Percentiles rank a stretch among this genome's conserved stretches.
Evolutionary conservation across 2,888 invertebrate species (phyloP).

Genomic region (Petrolisthes manimaculis): DNA sequence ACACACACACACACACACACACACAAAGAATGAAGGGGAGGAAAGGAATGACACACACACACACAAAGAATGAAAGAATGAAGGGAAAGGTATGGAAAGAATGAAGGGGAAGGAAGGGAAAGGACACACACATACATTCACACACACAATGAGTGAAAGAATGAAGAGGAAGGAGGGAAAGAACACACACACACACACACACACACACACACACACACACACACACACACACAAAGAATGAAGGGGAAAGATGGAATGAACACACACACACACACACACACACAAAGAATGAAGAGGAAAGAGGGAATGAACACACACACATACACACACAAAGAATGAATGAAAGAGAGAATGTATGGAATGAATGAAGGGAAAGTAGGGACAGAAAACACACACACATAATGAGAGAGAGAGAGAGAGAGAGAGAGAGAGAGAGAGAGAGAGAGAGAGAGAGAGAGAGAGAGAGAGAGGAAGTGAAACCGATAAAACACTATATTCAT

Average conservation of each 20-base stretch:
- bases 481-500: neutral
- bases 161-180: neutral
- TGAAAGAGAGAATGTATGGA: no score
- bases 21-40: no score
- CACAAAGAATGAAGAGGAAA: no score
- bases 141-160: neutral
- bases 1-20: no score
- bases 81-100: neutral
- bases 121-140: neutral
- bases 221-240: neutral
- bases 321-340: no score
- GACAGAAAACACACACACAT: no score
- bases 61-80: neutral
- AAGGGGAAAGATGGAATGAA: no score
- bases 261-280: no score
- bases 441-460: neutral
- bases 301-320: no score
- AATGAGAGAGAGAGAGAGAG: conserved; percentile 16
- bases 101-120: neutral
- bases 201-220: no score
- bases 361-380: no score
- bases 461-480: neutral
- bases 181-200: neutral
- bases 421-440: conserved; percentile 19
- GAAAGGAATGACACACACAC: neutral